These are phyloP conservation scores for Rallus limicola DNA, from an alignment of 2,113 vertebrate species.

Conservation along the genomic window DNA sequence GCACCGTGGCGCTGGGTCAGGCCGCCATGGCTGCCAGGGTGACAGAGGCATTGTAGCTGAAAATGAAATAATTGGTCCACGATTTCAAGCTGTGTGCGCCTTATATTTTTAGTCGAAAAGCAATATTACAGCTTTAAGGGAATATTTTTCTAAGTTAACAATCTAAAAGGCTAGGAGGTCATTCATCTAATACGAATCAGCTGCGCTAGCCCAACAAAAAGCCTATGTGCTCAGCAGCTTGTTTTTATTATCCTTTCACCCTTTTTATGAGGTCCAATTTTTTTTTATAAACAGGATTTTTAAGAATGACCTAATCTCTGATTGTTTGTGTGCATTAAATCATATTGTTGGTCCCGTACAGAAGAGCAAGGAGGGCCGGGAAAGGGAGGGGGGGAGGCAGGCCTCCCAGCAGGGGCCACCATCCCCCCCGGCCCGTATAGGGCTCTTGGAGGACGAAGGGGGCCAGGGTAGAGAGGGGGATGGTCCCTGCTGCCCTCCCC, in stretches of 20 bases:
- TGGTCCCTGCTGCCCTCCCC: background rate
- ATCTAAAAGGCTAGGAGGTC: conserved; percentile 82
- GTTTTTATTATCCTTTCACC: conserved; percentile 85
- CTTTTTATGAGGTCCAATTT: conserved; percentile 83
- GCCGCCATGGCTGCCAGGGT: background rate
- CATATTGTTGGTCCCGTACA: conserved; percentile 70
- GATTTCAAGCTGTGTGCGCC: conserved; percentile 58
- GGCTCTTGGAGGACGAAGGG: background rate
- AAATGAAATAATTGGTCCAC: conserved; percentile 63
- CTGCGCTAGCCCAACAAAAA: conserved; percentile 80
- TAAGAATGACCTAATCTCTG: conserved; percentile 84
- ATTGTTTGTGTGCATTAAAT: conserved; percentile 84
- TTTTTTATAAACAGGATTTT: conserved; percentile 84
- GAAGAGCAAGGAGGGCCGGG: background rate
- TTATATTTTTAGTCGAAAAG: conserved; percentile 77
- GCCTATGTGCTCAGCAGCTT: conserved; percentile 80
- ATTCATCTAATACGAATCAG: conserved; percentile 82
- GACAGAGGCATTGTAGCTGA: conserved; percentile 16
- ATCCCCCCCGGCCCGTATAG: background rate
- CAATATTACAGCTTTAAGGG: conserved; percentile 83
- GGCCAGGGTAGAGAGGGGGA: fast-evolving
- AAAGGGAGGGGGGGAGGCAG: background rate
- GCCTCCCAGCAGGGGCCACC: background rate
- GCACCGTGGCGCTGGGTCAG: background rate
- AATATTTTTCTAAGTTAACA: conserved; percentile 85